phyloP scores from a whole-genome alignment of 2,113 vertebrate genomes.

The Rhinolophus ferrumequinum region DNA sequence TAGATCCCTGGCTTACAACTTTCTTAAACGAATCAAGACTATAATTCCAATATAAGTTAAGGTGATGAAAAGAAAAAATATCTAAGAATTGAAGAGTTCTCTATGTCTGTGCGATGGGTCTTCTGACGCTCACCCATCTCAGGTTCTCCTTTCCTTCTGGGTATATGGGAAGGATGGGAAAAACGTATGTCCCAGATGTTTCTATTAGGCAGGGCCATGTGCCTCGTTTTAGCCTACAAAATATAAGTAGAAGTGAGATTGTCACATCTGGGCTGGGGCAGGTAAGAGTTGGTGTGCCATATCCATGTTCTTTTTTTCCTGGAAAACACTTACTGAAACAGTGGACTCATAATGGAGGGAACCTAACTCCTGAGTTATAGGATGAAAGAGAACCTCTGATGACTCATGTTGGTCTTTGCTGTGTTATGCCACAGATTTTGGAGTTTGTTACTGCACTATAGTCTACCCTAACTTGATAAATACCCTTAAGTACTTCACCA shows the following conservation, averaged over 20 bases:
- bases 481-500: not conserved
- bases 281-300: not conserved
- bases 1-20: not conserved
- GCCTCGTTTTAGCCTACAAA: not conserved
- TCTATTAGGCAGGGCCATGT: not conserved
- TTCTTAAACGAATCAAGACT: slow-evolving; percentile 32
- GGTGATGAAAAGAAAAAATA: not conserved
- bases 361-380: not conserved
- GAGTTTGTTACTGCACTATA: not conserved
- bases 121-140: not conserved
- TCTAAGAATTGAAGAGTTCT: not conserved
- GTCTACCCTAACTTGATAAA: not conserved
- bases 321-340: not conserved
- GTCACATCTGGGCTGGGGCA: not conserved
- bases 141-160: not conserved
- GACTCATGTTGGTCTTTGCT: not conserved
- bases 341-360: not conserved
- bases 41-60: not conserved
- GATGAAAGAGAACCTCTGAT: not conserved
- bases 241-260: not conserved
- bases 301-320: not conserved
- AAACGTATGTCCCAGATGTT: not conserved
- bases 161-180: not conserved
- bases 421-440: not conserved
- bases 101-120: not conserved